Percentiles rank a stretch among this genome's conserved stretches.
phyloP scores from a whole-genome alignment of 2,888 invertebrate genomes.

The Agrotis exclamationis region DNA sequence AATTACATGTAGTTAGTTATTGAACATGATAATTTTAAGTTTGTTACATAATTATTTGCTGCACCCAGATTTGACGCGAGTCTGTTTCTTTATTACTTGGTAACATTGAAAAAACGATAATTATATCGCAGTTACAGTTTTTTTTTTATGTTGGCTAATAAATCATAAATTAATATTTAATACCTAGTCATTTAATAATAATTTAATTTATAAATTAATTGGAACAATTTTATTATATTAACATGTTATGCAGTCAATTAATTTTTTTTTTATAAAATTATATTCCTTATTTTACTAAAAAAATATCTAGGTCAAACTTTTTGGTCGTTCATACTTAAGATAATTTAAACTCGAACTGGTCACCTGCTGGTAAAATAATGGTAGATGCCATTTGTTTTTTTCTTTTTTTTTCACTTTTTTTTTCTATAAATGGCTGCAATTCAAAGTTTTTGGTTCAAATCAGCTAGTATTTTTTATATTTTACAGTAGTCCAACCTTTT shows the following conservation, averaged over 20 bases:
- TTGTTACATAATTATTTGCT: conserved; percentile 20
- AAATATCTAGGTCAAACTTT: not conserved
- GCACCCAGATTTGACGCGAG: conserved; percentile 30
- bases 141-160: conserved; percentile 20
- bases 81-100: conserved; percentile 29
- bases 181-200: not conserved
- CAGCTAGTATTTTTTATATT: not conserved
- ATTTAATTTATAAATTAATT: not conserved
- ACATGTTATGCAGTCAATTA: too few species aligned
- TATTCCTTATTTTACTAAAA: not conserved
- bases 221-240: not conserved
- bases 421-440: not conserved
- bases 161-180: conserved; percentile 6
- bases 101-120: conserved; percentile 8
- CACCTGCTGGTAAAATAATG: not conserved
- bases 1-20: conserved; percentile 45
- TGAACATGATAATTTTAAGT: conserved; percentile 49
- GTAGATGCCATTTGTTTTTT: conserved; percentile 13
- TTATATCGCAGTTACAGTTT: conserved; percentile 8
- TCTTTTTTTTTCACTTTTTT: conserved; percentile 13
- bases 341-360: conserved; percentile 12
- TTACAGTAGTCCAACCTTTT: not conserved
- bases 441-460: not conserved
- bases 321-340: conserved; percentile 3
- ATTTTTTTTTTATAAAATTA: not conserved